Evolutionary conservation across 2,113 vertebrate genomes (phyloP), one percentile per base, ranked within the genome.

Genomic region (Microtus pennsylvanicus): DNA sequence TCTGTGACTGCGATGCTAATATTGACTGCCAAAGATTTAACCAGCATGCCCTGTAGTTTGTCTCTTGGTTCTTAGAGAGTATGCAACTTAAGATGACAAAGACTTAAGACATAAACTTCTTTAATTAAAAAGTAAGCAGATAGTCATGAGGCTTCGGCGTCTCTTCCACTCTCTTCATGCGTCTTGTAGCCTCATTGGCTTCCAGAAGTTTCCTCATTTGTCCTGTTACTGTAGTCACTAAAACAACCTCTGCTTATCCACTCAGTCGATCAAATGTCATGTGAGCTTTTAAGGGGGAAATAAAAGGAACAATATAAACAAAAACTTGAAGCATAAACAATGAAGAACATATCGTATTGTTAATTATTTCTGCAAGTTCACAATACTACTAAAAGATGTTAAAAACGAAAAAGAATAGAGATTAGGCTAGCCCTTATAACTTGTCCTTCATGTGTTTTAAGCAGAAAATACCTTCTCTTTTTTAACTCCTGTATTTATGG

Each of bases 201-300:
- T 97, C 80, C 63, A 83, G 52, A 45, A 94, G 6, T 78, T 93
- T 94, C 26, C 26, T 90, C 35, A 63, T 55, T 90, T 93, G 55
- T 38, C 9, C 55, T 78, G 13, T 85, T 92, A n/a, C 35, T 17
- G 14, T 69, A 75, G 86, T 94, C 6, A 85, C 47, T 42, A 63
- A 91, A 90, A 78, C 89, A 90, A 83, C 47, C 50, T 78, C 78
- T 82, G 45, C 70, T 87, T 58, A 17, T 96, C 75, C 74, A 47
- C 52, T 96, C 12, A 90, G 50, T 19, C 95, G 74, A 90, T 92
- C 24, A 90, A 92, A 92, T 74, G 52, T 0, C 5, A 21, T 30
- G 9, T 91, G 77, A 30, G 19, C 35, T 95, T 70, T 58, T 80
- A 87, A 67, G 28, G 61, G 3, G 4, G 19, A 94, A 91, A 76